Evolutionary conservation across 2,888 invertebrate genomes (phyloP).

Genomic region (Seira sanloemensis): DNA sequence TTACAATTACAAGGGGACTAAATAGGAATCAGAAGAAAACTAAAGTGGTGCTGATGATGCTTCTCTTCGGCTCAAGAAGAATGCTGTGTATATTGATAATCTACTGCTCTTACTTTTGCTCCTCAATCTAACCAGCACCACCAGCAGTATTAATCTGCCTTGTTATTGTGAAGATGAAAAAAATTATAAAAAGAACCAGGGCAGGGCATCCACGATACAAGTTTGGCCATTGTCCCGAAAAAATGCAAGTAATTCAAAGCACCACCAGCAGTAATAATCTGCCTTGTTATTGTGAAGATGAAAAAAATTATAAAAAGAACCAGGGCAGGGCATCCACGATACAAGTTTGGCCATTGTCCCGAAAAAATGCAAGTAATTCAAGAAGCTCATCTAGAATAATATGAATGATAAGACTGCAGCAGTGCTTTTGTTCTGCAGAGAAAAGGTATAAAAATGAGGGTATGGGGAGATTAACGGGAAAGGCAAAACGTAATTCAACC

Average conservation of each 20-base stretch:
- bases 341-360: background rate
- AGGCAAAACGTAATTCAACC: constrained; percentile 6
- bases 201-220: constrained; percentile 37
- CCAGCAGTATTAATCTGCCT: constrained; percentile 25
- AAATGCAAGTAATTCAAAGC: constrained; percentile 55
- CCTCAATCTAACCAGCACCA: constrained; percentile 7
- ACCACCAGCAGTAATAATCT: constrained; percentile 29
- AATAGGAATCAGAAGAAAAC: background rate
- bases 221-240: background rate
- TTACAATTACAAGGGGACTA: too few species aligned
- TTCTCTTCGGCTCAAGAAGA: too few species aligned
- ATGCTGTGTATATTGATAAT: background rate
- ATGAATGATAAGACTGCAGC: constrained; percentile 33
- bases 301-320: constrained; percentile 31
- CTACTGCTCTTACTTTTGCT: background rate
- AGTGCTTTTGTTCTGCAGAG: constrained; percentile 29
- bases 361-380: constrained; percentile 57
- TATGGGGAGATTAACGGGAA: constrained; percentile 51
- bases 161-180: constrained; percentile 5
- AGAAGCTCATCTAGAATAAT: constrained; percentile 42
- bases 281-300: constrained; percentile 17
- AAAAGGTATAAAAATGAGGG: constrained; percentile 35
- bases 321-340: constrained; percentile 53
- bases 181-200: constrained; percentile 40
- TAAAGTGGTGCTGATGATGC: background rate